Conservation (phyloP, 2,113 vertebrate genomes). For the Thymallus thymallus region DNA sequence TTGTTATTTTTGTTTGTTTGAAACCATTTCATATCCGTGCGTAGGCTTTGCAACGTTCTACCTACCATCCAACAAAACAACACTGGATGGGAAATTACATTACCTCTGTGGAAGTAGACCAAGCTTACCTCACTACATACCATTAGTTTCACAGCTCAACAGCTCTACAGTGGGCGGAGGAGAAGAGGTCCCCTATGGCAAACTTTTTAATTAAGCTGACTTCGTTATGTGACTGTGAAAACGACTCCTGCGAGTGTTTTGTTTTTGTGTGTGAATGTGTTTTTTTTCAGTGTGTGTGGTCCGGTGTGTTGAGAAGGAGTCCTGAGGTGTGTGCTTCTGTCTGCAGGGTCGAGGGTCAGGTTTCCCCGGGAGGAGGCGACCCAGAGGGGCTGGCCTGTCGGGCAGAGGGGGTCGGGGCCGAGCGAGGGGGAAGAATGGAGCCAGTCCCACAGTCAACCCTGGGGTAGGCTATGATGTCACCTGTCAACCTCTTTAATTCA, state of each 20-base stretch:
- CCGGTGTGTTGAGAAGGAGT: neutral
- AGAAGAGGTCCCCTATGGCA: neutral
- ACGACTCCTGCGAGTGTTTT: neutral
- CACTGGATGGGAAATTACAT: neutral
- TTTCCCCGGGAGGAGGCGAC: slow-evolving; percentile 90
- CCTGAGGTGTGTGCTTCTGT: slow-evolving; percentile 16
- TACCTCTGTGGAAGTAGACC: slow-evolving; percentile 1
- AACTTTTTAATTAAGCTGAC: slow-evolving; percentile 12
- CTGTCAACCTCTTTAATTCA: neutral
- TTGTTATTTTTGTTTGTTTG: too few relatives aligned
- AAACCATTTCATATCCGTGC: too few relatives aligned
- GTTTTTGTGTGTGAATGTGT: neutral
- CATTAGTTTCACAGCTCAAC: neutral
- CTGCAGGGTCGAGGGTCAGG: slow-evolving; percentile 90
- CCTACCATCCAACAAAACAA: slow-evolving; percentile 1
- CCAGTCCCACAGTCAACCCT: slow-evolving; percentile 79
- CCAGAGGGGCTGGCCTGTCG: slow-evolving; percentile 88
- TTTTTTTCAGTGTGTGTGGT: neutral
- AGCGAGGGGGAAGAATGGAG: slow-evolving; percentile 89
- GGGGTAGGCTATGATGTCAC: slow-evolving; percentile 77
- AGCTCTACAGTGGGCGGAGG: neutral
- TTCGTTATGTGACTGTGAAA: neutral
- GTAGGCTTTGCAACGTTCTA: neutral
- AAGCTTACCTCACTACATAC: slow-evolving; percentile 1
- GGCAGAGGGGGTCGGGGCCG: slow-evolving; percentile 92